phyloP scores from a whole-genome alignment of 2,888 invertebrate species.

The Pristionchus arcanus region DNA sequence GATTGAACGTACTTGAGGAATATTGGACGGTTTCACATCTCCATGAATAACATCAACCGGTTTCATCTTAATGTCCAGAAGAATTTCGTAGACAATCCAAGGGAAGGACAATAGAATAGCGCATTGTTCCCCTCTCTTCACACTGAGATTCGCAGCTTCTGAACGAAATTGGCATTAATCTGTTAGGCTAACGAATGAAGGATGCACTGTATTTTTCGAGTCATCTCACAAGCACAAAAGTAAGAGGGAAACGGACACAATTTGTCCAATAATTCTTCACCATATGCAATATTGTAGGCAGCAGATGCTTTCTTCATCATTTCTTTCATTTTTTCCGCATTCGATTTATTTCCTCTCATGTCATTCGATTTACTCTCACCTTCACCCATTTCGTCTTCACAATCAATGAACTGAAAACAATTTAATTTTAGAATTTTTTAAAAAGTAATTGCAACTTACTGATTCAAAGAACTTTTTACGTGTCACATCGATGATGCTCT shows the following conservation, averaged over 20 bases:
- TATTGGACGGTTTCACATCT: neutral
- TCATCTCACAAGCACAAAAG: neutral
- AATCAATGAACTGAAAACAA: neutral
- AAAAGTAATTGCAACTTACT: neutral
- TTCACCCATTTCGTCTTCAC: neutral
- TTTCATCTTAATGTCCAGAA: neutral
- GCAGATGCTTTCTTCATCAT: neutral
- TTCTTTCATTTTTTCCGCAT: neutral
- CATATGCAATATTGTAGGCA: neutral
- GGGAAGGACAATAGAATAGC: slow-evolving; percentile 1
- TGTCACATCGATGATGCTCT: neutral
- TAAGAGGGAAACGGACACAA: neutral
- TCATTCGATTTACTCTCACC: neutral
- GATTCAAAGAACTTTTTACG: slow-evolving; percentile 39
- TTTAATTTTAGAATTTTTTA: neutral
- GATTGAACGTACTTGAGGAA: neutral
- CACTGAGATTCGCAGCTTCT: neutral
- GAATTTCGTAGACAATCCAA: slow-evolving; percentile 2
- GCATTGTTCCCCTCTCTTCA: neutral
- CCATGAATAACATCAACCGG: neutral
- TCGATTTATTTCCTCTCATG: neutral
- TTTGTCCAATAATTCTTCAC: neutral
- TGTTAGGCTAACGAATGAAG: neutral
- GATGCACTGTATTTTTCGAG: neutral
- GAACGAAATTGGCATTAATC: neutral